Conservation (phyloP, 2,888 invertebrate genomes). For the Sclerodermus sp. region DNA sequence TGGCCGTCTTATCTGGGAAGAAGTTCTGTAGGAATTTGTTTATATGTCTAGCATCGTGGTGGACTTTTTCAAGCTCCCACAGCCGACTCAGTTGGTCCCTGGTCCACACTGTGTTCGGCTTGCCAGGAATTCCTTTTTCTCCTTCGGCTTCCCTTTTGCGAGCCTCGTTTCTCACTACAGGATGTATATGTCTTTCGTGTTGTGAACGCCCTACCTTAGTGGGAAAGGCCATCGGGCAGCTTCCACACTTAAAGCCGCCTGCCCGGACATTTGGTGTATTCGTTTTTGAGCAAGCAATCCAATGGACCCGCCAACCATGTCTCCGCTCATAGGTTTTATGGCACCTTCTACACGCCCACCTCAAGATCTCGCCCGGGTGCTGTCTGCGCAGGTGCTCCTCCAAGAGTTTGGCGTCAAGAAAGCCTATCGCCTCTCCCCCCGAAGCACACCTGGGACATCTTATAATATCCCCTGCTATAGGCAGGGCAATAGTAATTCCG, state of each 20-base stretch:
- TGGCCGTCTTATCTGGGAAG: constrained; percentile 11
- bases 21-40: constrained; percentile 6
- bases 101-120: background rate
- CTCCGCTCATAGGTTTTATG: constrained; percentile 12
- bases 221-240: background rate
- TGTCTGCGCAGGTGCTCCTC: constrained; percentile 9
- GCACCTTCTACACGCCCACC: constrained; percentile 14
- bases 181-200: background rate
- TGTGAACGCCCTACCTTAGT: background rate
- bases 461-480: no score
- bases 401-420: no score
- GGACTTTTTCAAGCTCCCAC: constrained; percentile 12
- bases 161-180: background rate
- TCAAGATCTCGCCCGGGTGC: constrained; percentile 2
- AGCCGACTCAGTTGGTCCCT: constrained; percentile 8
- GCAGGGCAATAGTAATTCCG: no score
- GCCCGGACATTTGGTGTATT: background rate
- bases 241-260: background rate
- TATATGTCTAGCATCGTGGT: constrained; percentile 5
- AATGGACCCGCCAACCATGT: constrained; percentile 22
- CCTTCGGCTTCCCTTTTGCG: constrained; percentile 7
- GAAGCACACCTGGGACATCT: no score
- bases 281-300: constrained; percentile 20
- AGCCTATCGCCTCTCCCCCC: no score
- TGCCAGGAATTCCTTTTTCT: constrained; percentile 1